These are phyloP conservation scores for Mesoligia furuncula DNA, from an alignment of 2,888 invertebrate genomes.

Conservation along the genomic window DNA sequence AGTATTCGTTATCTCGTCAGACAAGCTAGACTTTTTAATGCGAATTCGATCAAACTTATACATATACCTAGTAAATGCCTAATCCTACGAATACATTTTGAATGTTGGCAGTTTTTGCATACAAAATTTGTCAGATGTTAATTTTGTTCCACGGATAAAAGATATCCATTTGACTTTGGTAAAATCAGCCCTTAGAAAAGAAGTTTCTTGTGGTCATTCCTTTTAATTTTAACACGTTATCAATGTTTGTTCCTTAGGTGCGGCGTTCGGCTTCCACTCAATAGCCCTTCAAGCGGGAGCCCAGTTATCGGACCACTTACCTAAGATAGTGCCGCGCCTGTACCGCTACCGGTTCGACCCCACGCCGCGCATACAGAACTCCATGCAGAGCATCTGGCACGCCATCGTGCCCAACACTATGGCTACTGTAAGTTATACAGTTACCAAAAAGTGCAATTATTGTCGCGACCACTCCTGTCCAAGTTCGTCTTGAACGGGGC, in stretches of 20 bases:
- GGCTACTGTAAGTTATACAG: slow-evolving; percentile 91
- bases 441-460: background rate
- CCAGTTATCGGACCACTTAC: slow-evolving; percentile 95
- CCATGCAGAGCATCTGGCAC: slow-evolving; percentile 98
- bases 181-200: background rate
- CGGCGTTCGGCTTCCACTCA: slow-evolving; percentile 97
- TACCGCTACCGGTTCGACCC: slow-evolving; percentile 98
- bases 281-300: slow-evolving; percentile 96
- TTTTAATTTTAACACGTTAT: background rate
- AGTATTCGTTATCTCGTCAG: background rate
- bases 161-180: background rate
- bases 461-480: too few species aligned
- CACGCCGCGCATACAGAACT: slow-evolving; percentile 96
- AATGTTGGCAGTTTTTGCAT: background rate
- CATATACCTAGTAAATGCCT: too few species aligned
- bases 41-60: background rate
- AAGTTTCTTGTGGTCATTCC: background rate
- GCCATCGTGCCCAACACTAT: slow-evolving; percentile 96
- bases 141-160: background rate
- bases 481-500: too few species aligned
- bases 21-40: background rate
- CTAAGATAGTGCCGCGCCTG: slow-evolving; percentile 96
- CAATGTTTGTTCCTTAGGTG: slow-evolving; percentile 88
- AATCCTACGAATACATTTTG: too few species aligned
- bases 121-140: background rate